A percentile compares a stretch with the other conserved stretches of the same genome.
Conservation (phyloP, 2,797 vertebrate genomes). For the Cryptoblepharus egeriae region DNA sequence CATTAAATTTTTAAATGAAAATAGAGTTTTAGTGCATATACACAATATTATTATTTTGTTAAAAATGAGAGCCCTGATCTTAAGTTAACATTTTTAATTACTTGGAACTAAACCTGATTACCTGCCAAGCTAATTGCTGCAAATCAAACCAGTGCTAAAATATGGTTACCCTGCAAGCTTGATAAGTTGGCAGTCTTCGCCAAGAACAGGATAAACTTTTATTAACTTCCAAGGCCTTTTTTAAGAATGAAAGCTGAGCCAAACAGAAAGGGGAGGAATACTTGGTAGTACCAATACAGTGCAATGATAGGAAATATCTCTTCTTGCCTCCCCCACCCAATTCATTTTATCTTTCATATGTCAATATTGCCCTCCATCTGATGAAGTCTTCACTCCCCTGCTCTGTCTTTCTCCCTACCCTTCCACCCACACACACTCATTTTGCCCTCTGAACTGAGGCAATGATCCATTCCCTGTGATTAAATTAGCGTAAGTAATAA, state of each 20-base stretch:
- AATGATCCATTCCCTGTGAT: conserved; percentile 93
- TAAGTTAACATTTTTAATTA: too few relatives aligned
- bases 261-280: conserved; percentile 10
- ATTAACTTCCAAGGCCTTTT: not conserved
- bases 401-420: conserved; percentile 30
- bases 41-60: not conserved
- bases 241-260: not conserved
- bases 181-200: not conserved
- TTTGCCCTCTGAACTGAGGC: conserved; percentile 84
- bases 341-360: not conserved
- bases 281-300: not conserved
- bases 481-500: conserved; percentile 99
- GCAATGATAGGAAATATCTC: conserved; percentile 1
- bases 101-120: not conserved
- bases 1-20: not conserved
- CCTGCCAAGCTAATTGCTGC: not conserved
- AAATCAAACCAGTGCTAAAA: not conserved
- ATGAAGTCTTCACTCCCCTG: conserved; percentile 28
- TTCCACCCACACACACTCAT: conserved; percentile 55
- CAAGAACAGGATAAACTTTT: not conserved
- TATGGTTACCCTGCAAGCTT: not conserved
- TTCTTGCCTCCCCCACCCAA: not conserved
- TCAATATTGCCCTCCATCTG: conserved; percentile 4
- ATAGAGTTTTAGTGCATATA: not conserved
- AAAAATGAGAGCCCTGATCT: not conserved